These are phyloP conservation scores for Cynaeus angustus DNA, from an alignment of 2,888 invertebrate genomes.

Conservation along the genomic window DNA sequence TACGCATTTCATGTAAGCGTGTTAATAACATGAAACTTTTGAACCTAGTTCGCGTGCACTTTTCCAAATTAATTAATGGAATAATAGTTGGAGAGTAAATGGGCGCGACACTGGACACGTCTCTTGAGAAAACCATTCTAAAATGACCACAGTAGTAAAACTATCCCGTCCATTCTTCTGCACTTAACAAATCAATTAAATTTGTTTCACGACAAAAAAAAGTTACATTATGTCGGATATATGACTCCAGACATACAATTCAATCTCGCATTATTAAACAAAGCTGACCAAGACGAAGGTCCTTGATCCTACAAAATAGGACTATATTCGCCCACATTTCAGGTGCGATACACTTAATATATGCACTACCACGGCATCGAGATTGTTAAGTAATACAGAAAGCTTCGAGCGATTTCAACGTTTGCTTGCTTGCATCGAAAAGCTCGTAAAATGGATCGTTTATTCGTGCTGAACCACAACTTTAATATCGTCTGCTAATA, in stretches of 20 bases:
- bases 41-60: slow-evolving; percentile 28
- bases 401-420: slow-evolving; percentile 30
- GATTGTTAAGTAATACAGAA: slow-evolving; percentile 43
- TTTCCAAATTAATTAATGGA: slow-evolving; percentile 44
- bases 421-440: slow-evolving; percentile 43
- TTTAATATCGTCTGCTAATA: slow-evolving; percentile 30
- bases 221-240: too few species aligned
- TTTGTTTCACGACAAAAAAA: too few species aligned
- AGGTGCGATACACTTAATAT: slow-evolving; percentile 44
- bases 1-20: slow-evolving; percentile 13
- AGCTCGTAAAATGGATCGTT: slow-evolving; percentile 47
- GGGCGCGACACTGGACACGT: slow-evolving; percentile 38
- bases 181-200: slow-evolving; percentile 25
- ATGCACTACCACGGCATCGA: slow-evolving; percentile 44
- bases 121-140: slow-evolving; percentile 30
- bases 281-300: slow-evolving; percentile 32
- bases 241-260: too few species aligned
- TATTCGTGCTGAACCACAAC: slow-evolving; percentile 41
- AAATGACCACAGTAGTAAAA: slow-evolving; percentile 35
- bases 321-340: slow-evolving; percentile 33
- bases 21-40: slow-evolving; percentile 30
- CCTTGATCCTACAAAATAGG: slow-evolving; percentile 16
- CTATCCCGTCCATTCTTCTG: slow-evolving; percentile 25
- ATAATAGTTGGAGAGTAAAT: slow-evolving; percentile 12
- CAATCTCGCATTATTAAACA: neutral